These are phyloP conservation scores for Lepidurus packardi DNA, from an alignment of 1,140 invertebrate species.

Conservation along the genomic window DNA sequence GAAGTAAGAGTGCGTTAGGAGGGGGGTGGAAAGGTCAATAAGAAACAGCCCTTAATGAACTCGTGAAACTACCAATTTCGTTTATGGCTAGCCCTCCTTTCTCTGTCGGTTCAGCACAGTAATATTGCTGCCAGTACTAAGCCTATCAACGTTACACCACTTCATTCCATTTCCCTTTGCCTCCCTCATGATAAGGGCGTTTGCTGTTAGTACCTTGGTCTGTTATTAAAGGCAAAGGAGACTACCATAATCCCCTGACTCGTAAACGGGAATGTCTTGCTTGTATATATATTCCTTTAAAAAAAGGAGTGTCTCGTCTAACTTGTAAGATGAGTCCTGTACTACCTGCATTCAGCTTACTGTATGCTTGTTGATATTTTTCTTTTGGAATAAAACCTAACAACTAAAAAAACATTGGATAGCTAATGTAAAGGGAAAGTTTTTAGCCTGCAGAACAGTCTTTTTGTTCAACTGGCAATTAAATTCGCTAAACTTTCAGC, in stretches of 20 bases:
- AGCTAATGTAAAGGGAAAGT: neutral
- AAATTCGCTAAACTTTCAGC: neutral
- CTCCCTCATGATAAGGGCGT: neutral
- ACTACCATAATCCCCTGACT: neutral
- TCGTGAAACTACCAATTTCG: conserved; percentile 7
- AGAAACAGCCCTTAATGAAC: conserved; percentile 19
- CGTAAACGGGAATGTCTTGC: neutral
- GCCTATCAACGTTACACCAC: conserved; percentile 10
- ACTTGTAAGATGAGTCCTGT: no score
- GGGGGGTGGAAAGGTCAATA: neutral
- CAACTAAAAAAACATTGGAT: no score
- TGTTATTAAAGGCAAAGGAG: neutral
- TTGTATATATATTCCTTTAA: no score
- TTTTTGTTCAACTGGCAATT: neutral
- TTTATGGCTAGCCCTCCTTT: neutral
- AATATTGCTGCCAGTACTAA: neutral
- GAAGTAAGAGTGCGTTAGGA: neutral
- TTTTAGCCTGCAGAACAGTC: neutral
- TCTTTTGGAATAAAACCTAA: no score
- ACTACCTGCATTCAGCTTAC: no score
- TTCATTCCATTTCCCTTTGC: neutral
- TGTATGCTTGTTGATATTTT: no score
- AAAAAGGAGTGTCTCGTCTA: no score
- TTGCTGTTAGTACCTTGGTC: neutral
- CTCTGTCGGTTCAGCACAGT: neutral